Conservation (phyloP, 2,888 invertebrate genomes). For the Scelioninae gen. 2 region DNA sequence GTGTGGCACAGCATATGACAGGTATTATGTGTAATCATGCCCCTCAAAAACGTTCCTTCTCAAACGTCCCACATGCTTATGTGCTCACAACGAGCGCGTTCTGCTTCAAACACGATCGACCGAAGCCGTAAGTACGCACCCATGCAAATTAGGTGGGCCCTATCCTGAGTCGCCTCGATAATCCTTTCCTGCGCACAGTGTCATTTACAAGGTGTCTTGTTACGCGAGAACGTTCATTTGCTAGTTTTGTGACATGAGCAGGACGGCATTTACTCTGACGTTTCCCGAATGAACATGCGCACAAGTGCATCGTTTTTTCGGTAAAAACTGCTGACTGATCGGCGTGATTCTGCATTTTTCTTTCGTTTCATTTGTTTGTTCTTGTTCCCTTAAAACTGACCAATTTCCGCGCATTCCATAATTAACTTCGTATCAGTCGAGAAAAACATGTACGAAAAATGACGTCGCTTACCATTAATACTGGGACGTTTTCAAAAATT, state of each 20-base stretch:
- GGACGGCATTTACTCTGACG: slow-evolving; percentile 42
- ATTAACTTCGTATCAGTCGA: too few relatives aligned
- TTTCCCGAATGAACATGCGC: slow-evolving; percentile 39
- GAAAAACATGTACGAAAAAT: too few relatives aligned
- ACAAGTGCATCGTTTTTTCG: slow-evolving; percentile 24
- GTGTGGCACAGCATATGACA: slow-evolving; percentile 43
- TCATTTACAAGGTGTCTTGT: slow-evolving; percentile 56
- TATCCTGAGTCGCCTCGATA: slow-evolving; percentile 46
- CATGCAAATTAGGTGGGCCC: slow-evolving; percentile 53
- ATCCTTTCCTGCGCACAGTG: slow-evolving; percentile 48
- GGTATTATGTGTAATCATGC: slow-evolving; percentile 34
- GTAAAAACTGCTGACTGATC: slow-evolving; percentile 27
- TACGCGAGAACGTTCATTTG: slow-evolving; percentile 46
- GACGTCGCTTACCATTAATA: too few relatives aligned
- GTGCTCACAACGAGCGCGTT: slow-evolving; percentile 32
- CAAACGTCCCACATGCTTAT: slow-evolving; percentile 39
- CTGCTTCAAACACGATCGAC: slow-evolving; percentile 48
- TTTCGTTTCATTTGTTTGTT: too few relatives aligned
- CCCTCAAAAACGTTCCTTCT: slow-evolving; percentile 30
- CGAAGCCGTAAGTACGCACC: slow-evolving; percentile 56
- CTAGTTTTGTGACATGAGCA: slow-evolving; percentile 30
- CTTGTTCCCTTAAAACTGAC: too few relatives aligned
- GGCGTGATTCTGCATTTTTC: too few relatives aligned
- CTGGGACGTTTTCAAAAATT: too few relatives aligned
- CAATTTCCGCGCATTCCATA: too few relatives aligned